Conservation (phyloP, 2,797 vertebrate species). For the Sciurus vulgaris region DNA sequence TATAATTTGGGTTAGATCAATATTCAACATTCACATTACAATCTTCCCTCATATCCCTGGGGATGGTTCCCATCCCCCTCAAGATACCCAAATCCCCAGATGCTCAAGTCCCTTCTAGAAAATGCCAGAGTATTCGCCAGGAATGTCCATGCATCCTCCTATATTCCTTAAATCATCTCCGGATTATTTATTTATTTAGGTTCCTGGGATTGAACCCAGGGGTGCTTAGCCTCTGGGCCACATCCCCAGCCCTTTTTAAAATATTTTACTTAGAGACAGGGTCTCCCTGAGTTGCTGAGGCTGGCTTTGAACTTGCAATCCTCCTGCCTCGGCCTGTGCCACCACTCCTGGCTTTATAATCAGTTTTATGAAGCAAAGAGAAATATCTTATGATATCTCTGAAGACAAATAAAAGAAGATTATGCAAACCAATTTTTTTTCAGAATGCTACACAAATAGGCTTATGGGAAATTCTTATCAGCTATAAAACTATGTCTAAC, state of each 20-base stretch:
- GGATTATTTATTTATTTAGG: neutral
- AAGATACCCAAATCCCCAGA: neutral
- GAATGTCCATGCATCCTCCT: neutral
- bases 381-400: neutral
- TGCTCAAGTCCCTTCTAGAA: neutral
- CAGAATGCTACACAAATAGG: neutral
- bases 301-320: no score
- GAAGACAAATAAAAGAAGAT: conserved; percentile 29
- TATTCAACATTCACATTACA: conserved; percentile 48
- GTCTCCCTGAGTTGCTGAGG: no score
- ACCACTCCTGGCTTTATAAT: neutral
- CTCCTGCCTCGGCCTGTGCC: no score
- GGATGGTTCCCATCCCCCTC: neutral
- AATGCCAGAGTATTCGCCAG: neutral
- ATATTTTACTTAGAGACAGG: no score
- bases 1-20: conserved; percentile 32
- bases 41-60: neutral
- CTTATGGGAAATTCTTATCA: conserved; percentile 44
- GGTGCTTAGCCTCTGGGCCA: no score
- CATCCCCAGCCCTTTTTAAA: no score
- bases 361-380: neutral
- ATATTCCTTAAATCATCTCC: neutral
- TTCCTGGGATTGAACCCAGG: no score
- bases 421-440: conserved; percentile 15
- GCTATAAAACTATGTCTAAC: neutral